phyloP scores from a whole-genome alignment of 2,888 invertebrate species.

The Neoitamus cyanurus region DNA sequence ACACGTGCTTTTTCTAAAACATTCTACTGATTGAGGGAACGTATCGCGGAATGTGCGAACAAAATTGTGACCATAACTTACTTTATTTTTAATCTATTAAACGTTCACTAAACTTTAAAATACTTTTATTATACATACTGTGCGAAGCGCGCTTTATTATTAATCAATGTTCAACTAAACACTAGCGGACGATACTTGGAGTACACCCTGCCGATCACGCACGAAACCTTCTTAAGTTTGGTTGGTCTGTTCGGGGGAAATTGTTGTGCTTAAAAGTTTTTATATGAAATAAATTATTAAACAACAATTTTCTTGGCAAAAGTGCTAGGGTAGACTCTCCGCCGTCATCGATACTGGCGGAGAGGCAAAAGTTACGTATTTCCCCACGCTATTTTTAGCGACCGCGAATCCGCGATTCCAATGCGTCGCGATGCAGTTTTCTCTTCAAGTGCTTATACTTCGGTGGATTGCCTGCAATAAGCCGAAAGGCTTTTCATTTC shows the following conservation, averaged over 20 bases:
- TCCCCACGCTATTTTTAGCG: background rate
- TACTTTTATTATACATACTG: background rate
- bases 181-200: background rate
- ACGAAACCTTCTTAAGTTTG: background rate
- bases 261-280: conserved; percentile 21
- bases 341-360: conserved; percentile 15
- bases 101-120: background rate
- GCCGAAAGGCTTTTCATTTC: background rate
- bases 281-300: conserved; percentile 43
- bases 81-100: background rate
- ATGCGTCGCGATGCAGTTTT: conserved; percentile 16
- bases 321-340: conserved; percentile 7
- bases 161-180: background rate
- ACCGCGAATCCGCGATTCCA: background rate
- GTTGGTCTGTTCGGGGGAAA: background rate
- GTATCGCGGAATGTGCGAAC: background rate
- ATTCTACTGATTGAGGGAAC: background rate
- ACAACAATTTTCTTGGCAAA: conserved; percentile 34
- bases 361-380: conserved; percentile 22
- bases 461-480: background rate
- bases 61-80: background rate
- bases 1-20: background rate
- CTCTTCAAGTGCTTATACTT: background rate
- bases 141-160: background rate
- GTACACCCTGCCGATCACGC: background rate